These are phyloP conservation scores for Choristoneura rosaceana DNA, from an alignment of 2,888 invertebrate species.

Conservation along the genomic window DNA sequence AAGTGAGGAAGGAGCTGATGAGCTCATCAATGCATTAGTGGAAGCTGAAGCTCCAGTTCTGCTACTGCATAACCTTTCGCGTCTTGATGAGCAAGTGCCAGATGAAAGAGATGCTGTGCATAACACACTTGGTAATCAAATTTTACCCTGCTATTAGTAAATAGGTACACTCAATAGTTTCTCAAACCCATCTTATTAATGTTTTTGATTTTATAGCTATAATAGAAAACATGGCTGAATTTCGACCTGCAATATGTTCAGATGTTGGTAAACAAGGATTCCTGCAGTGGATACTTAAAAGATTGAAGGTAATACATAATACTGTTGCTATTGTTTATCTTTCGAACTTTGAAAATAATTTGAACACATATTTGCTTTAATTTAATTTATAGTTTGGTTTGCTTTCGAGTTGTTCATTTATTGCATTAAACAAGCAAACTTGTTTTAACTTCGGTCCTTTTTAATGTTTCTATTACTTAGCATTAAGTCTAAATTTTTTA, in stretches of 20 bases:
- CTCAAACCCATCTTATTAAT: not conserved
- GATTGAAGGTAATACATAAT: conserved; percentile 87
- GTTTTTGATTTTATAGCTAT: conserved; percentile 86
- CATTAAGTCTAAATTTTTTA: not conserved
- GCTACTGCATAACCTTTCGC: conserved; percentile 96
- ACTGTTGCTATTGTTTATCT: not conserved
- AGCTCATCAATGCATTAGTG: conserved; percentile 94
- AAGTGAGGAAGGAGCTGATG: conserved; percentile 95
- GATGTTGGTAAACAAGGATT: conserved; percentile 97
- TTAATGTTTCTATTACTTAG: no score
- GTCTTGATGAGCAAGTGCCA: conserved; percentile 96
- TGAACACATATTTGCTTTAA: not conserved
- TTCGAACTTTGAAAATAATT: not conserved
- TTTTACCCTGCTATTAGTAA: not conserved
- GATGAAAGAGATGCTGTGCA: conserved; percentile 99
- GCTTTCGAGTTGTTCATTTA: not conserved
- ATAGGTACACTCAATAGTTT: not conserved
- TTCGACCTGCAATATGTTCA: conserved; percentile 92
- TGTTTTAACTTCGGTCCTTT: no score
- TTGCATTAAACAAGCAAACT: not conserved
- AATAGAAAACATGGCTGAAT: conserved; percentile 97
- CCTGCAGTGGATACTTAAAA: conserved; percentile 95
- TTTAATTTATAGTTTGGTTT: not conserved
- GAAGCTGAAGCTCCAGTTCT: conserved; percentile 96
- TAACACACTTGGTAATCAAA: conserved; percentile 90